A percentile compares a stretch with the other conserved stretches of the same genome.
Conservation (phyloP, 2,113 vertebrate species). For the Anas platyrhynchos region DNA sequence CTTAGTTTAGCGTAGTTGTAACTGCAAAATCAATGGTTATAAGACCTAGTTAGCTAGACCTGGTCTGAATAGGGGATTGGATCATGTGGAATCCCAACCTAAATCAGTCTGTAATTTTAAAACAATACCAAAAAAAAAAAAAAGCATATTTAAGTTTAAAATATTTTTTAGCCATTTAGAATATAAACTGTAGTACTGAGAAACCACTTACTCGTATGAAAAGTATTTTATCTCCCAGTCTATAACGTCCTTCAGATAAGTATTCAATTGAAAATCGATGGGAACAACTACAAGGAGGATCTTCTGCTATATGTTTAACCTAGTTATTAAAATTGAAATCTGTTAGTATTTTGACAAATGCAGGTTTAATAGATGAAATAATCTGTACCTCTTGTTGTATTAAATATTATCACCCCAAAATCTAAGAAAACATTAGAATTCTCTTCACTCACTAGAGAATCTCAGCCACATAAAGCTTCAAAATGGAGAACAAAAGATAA, state of each 20-base stretch:
- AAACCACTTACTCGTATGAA: constrained; percentile 91
- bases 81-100: not conserved
- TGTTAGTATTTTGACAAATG: not conserved
- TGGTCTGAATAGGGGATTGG: not conserved
- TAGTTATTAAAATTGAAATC: constrained; percentile 63
- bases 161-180: not conserved
- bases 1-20: not conserved
- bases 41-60: not conserved
- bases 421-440: not conserved
- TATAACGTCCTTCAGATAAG: constrained; percentile 94
- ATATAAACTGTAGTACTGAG: not conserved
- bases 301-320: constrained; percentile 89
- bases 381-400: not conserved
- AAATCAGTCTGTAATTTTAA: not conserved
- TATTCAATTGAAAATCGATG: constrained; percentile 97
- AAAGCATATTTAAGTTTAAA: not conserved
- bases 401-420: not conserved
- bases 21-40: not conserved
- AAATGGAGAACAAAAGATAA: not conserved
- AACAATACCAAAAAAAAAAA: not conserved
- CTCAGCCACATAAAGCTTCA: not conserved
- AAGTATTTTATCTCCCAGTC: constrained; percentile 96
- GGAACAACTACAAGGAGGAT: constrained; percentile 93
- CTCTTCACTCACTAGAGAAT: not conserved
- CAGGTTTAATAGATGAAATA: not conserved